Percentiles rank a stretch among this genome's conserved stretches.
Evolutionary conservation across 2,888 invertebrate species (phyloP).

Genomic region (Spicauda simplicius): DNA sequence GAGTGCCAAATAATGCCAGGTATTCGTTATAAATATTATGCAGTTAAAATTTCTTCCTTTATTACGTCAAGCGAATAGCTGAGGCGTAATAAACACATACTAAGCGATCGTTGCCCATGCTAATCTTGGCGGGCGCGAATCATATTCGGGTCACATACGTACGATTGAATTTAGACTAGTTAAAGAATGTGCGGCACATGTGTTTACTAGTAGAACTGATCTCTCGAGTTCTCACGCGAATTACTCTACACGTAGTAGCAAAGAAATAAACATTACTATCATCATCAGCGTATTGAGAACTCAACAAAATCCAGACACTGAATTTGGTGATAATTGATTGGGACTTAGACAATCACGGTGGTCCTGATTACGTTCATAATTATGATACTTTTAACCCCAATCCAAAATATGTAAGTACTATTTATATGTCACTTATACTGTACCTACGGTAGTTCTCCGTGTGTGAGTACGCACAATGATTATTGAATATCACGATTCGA

Average conservation of each 20-base stretch:
- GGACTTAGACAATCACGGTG: no score
- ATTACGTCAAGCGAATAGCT: slow-evolving; percentile 33
- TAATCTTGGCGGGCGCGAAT: slow-evolving; percentile 67
- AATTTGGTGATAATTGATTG: no score
- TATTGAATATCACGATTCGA: slow-evolving; percentile 8
- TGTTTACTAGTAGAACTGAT: slow-evolving; percentile 39
- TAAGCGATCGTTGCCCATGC: slow-evolving; percentile 55
- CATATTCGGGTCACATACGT: slow-evolving; percentile 67
- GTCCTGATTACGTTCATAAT: no score
- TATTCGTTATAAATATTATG: slow-evolving; percentile 22
- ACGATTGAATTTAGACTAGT: slow-evolving; percentile 51
- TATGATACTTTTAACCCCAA: no score
- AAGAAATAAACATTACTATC: no score
- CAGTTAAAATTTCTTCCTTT: slow-evolving; percentile 32
- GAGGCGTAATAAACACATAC: slow-evolving; percentile 47
- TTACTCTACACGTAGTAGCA: neutral
- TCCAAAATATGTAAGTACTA: no score
- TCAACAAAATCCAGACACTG: no score
- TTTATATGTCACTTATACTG: neutral
- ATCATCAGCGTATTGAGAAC: no score
- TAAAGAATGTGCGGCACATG: slow-evolving; percentile 52
- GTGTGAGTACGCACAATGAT: neutral
- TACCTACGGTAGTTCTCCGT: neutral
- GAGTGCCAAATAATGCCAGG: slow-evolving; percentile 8
- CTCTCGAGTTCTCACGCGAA: slow-evolving; percentile 6